phyloP scores from a whole-genome alignment of 2,113 vertebrate species.

The Cynocephalus volans region DNA sequence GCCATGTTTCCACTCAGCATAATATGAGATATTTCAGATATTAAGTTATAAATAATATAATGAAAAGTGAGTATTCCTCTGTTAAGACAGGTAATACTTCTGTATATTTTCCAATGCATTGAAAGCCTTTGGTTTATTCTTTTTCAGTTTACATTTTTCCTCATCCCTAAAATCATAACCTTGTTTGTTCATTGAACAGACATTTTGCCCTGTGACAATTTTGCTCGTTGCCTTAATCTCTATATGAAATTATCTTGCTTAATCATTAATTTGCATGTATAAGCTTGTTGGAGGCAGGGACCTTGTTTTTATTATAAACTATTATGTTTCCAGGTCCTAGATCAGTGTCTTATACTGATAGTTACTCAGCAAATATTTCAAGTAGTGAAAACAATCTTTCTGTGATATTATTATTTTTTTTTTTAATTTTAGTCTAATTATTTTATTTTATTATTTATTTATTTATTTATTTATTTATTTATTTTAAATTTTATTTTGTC shows the following conservation, averaged over 20 bases:
- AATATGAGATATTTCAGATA: background rate
- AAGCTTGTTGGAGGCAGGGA: constrained; percentile 12
- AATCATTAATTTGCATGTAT: constrained; percentile 33
- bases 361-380: constrained; percentile 58
- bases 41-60: background rate
- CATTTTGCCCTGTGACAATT: constrained; percentile 39
- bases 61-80: background rate
- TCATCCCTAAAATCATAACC: background rate
- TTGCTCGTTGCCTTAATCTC: background rate
- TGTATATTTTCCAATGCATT: background rate
- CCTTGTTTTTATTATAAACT: constrained; percentile 5
- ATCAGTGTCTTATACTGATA: background rate
- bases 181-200: background rate
- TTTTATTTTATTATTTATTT: too few relatives aligned
- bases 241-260: constrained; percentile 37
- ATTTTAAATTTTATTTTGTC: too few relatives aligned
- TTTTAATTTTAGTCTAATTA: too few relatives aligned
- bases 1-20: background rate
- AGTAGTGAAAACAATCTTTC: constrained; percentile 50
- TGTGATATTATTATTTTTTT: background rate
- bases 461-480: too few relatives aligned
- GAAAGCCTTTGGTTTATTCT: background rate
- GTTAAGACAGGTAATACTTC: background rate
- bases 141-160: constrained; percentile 24
- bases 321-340: background rate